Evolutionary conservation across 2,113 vertebrate genomes (phyloP), one percentile per base, ranked within the genome.

Genomic region (Oncorhynchus gorbuscha): DNA sequence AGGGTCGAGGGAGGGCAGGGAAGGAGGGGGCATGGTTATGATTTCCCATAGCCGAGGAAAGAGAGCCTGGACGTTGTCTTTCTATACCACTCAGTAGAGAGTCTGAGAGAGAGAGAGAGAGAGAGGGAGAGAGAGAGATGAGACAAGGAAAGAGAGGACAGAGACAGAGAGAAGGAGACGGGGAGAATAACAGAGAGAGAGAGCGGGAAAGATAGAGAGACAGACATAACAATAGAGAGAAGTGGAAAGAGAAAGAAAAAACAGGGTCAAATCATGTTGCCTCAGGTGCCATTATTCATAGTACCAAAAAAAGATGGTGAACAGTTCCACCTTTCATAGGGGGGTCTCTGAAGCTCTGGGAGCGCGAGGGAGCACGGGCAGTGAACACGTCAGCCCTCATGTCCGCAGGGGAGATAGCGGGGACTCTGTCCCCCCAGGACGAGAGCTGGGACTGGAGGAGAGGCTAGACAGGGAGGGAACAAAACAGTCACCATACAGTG

Each of bases 381-480:
- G 95, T 96, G 78, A 96, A 96, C 28, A 92, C 95, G 73, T 96
- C 96, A 1, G 94, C 92, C 16, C 95, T 92, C 28, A 95, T 93
- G 81, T 96, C 96, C 0, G 95, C 93, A 2, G 96, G 92, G 28
- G 96, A 95, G 80, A 95, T 91, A 2, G 85, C 81, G 5, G 94
- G 94, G 49, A 91, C 91, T 78, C 95, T 93, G 64, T 94, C 93
- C 92, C 92, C 93, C 92, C 93, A 94, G 3, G 90, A 78, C 0
- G 90, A 86, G 76, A 92, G 74, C 88, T 93, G 94, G 73, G 93
- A 88, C 91, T 92, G 81, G n/a, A 62, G 14, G 16, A 58, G 51
- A 71, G 16, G 71, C 24, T n/a, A 59, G 30, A 39, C 45, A 69
- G n/a, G 32, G 49, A 20, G 32, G 39, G 48, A 22, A 30, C n/a